These are phyloP conservation scores for Selene dorsalis DNA, from an alignment of 2,797 vertebrate genomes.

Conservation along the genomic window DNA sequence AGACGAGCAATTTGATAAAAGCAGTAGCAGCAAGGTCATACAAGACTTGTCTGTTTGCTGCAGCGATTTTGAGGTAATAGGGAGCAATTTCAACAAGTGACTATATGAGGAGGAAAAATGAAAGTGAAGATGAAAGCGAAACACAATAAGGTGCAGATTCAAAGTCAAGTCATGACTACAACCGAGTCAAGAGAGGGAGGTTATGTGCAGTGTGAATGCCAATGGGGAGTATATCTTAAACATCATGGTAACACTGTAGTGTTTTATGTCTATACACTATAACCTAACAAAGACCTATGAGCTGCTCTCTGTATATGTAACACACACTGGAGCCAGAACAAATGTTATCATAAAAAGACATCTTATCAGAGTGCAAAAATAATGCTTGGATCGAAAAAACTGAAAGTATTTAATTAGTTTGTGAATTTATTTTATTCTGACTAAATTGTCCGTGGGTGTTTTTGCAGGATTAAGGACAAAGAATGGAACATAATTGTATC, in stretches of 20 bases:
- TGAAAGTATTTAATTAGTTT: neutral
- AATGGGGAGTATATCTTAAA: slow-evolving; percentile 15
- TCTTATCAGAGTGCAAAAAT: no score
- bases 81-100: slow-evolving; percentile 62
- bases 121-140: slow-evolving; percentile 36
- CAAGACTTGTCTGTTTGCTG: slow-evolving; percentile 47
- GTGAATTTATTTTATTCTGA: neutral
- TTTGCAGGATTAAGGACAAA: neutral
- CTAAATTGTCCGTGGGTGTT: no score
- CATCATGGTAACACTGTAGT: neutral
- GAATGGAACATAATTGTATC: neutral
- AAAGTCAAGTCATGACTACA: slow-evolving; percentile 27
- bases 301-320: no score
- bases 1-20: slow-evolving; percentile 58
- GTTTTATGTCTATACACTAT: no score
- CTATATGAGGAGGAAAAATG: slow-evolving; percentile 18
- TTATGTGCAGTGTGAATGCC: slow-evolving; percentile 20
- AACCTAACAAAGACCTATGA: no score
- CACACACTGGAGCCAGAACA: no score
- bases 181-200: slow-evolving; percentile 2
- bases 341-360: neutral
- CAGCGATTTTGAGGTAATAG: slow-evolving; percentile 61
- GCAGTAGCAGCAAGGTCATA: slow-evolving; percentile 60
- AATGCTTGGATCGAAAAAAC: no score
- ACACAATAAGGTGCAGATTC: slow-evolving; percentile 29